These are phyloP conservation scores for Premnoplex brunnescens DNA, from an alignment of 2,797 vertebrate genomes.

Conservation along the genomic window DNA sequence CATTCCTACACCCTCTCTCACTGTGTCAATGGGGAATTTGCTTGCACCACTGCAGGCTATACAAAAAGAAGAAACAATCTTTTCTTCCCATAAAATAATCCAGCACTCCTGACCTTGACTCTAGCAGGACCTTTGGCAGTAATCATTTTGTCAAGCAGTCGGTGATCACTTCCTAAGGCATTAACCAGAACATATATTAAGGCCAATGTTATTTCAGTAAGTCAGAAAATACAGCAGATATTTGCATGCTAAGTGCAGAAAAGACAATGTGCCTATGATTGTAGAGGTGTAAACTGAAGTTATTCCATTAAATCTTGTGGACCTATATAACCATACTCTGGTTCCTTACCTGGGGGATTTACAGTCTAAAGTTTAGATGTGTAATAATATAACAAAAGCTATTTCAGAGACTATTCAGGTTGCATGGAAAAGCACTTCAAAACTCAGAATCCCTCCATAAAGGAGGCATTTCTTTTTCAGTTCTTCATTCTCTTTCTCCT, in stretches of 20 bases:
- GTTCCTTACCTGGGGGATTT: fast-evolving
- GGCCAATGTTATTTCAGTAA: background rate
- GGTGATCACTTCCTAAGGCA: background rate
- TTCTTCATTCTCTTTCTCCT: background rate
- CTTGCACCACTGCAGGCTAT: background rate
- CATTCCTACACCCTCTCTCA: background rate
- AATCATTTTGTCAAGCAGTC: background rate
- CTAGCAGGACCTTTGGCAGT: background rate
- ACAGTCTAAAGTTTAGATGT: background rate
- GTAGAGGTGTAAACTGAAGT: background rate
- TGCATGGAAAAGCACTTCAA: background rate
- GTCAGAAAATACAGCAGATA: background rate
- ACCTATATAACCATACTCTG: background rate
- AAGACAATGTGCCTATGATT: background rate
- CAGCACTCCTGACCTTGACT: background rate
- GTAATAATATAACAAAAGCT: background rate
- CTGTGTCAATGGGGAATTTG: background rate
- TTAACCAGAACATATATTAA: background rate
- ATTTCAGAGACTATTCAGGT: background rate
- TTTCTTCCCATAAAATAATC: background rate
- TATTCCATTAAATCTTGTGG: background rate
- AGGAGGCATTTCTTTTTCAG: background rate
- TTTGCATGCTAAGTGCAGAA: background rate
- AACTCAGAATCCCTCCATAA: background rate
- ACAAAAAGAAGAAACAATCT: background rate